Percentiles rank a stretch among this genome's conserved stretches.
phyloP scores from a whole-genome alignment of 2,113 vertebrate genomes.

The Oncorhynchus kisutch region DNA sequence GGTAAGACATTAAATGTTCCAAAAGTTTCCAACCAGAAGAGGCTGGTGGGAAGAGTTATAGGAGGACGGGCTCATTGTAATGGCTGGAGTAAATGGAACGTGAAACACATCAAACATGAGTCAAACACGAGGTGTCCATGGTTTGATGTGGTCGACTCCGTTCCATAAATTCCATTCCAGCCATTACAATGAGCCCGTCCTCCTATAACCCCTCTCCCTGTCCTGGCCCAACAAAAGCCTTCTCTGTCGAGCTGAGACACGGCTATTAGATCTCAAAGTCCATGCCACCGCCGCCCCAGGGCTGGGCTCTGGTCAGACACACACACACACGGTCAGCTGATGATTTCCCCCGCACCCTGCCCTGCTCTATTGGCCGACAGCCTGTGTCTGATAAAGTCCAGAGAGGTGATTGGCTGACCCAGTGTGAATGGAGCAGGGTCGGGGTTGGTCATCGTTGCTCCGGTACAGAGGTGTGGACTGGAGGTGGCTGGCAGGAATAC shows the following conservation, averaged over 20 bases:
- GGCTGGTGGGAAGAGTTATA: too few relatives aligned
- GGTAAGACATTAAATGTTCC: too few relatives aligned
- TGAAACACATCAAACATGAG: too few relatives aligned
- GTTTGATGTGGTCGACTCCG: background rate
- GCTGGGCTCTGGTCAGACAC: conserved; percentile 41
- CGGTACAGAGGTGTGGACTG: conserved; percentile 51
- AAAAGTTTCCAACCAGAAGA: too few relatives aligned
- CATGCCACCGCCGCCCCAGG: conserved; percentile 34
- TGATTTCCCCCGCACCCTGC: conserved; percentile 17
- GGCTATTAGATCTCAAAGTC: conserved; percentile 61
- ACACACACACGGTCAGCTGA: conserved; percentile 21
- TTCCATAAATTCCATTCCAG: background rate
- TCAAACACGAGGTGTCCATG: background rate
- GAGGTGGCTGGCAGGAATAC: conserved; percentile 45
- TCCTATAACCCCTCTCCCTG: conserved; percentile 27
- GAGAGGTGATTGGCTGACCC: conserved; percentile 53
- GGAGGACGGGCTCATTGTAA: too few relatives aligned
- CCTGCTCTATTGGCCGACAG: conserved; percentile 15
- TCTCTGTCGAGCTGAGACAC: conserved; percentile 43
- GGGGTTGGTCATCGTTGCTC: background rate
- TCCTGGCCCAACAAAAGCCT: conserved; percentile 53
- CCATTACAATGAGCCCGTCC: too few relatives aligned
- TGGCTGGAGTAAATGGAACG: too few relatives aligned
- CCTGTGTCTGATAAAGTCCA: conserved; percentile 6
- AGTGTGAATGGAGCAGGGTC: conserved; percentile 12